Conservation (phyloP, 2,888 invertebrate species). For the Pristionchus exspectatus region DNA sequence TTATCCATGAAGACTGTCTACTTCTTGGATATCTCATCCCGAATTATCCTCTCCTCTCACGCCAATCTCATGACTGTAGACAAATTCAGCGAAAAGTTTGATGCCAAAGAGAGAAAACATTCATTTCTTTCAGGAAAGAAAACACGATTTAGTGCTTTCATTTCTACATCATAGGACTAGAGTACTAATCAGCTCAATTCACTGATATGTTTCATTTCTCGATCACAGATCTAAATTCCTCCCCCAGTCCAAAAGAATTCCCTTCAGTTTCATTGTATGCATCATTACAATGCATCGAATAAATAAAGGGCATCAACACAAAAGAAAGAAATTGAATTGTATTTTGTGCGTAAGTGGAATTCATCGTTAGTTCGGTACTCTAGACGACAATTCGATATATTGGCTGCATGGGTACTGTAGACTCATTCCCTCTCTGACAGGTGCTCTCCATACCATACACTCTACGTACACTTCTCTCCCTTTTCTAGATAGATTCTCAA, state of each 20-base stretch:
- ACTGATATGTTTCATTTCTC: background rate
- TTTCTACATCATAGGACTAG: background rate
- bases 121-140: background rate
- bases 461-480: conserved; percentile 2
- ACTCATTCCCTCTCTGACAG: background rate
- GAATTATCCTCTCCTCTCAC: background rate
- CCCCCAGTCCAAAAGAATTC: background rate
- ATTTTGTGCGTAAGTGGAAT: conserved; percentile 16
- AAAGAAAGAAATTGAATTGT: conserved; percentile 1
- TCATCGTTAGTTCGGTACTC: background rate
- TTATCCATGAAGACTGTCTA: conserved; percentile 1
- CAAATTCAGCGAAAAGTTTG: background rate
- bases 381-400: background rate
- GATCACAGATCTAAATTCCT: background rate
- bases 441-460: background rate
- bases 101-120: conserved; percentile 8
- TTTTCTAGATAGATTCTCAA: conserved; percentile 6
- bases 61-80: background rate
- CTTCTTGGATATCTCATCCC: background rate
- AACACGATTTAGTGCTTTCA: background rate
- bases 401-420: conserved; percentile 23
- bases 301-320: background rate
- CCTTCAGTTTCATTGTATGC: background rate
- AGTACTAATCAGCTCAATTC: background rate
- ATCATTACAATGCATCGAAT: background rate